Evolutionary conservation across 2,888 invertebrate species (phyloP).

Genomic region (Microplitis deprimator): DNA sequence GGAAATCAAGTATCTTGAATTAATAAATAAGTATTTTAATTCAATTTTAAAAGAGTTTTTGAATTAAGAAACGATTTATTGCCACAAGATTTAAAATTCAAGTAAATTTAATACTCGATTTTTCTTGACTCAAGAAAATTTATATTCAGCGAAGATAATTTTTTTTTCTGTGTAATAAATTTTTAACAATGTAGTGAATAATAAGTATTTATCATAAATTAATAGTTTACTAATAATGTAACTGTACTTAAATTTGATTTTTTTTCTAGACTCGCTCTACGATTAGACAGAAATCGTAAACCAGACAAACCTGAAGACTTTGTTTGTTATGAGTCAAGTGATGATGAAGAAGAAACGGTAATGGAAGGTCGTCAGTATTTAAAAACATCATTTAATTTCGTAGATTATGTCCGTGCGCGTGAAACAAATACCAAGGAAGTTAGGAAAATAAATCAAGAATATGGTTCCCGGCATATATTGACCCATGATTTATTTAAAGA

Average conservation of each 20-base stretch:
- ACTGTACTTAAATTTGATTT: background rate
- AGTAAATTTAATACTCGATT: no score
- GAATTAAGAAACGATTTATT: no score
- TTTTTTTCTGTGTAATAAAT: no score
- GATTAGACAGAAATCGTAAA: slow-evolving; percentile 82
- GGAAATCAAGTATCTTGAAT: no score
- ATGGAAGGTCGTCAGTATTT: slow-evolving; percentile 81
- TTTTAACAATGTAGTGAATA: no score
- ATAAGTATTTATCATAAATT: no score
- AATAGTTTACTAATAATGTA: slow-evolving; percentile 12
- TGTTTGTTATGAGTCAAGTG: slow-evolving; percentile 90
- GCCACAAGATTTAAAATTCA: no score
- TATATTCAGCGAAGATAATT: no score
- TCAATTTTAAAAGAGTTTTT: no score
- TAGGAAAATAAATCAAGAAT: slow-evolving; percentile 82
- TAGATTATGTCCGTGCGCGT: slow-evolving; percentile 86
- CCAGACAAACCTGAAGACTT: slow-evolving; percentile 93
- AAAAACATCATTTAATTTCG: slow-evolving; percentile 87
- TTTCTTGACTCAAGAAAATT: no score
- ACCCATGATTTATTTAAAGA: slow-evolving; percentile 92
- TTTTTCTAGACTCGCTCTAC: slow-evolving; percentile 61
- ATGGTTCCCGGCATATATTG: slow-evolving; percentile 89
- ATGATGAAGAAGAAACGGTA: slow-evolving; percentile 87
- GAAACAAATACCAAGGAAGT: slow-evolving; percentile 82
- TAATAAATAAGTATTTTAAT: no score